Percentiles rank a stretch among this genome's conserved stretches.
phyloP scores from a whole-genome alignment of 2,888 invertebrate species.

The Spilosoma lubricipeda region DNA sequence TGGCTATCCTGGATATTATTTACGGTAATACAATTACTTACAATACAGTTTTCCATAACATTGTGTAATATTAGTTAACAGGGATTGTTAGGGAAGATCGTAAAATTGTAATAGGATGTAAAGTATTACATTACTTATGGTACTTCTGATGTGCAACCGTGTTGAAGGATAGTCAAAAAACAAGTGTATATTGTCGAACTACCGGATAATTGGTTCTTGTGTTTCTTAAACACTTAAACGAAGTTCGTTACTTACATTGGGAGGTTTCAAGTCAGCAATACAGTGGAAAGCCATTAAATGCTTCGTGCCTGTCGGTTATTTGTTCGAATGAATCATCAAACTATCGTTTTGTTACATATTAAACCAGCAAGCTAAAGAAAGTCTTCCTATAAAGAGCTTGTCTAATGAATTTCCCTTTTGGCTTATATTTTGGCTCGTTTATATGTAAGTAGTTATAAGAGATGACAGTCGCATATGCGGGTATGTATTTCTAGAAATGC shows the following conservation, averaged over 20 bases:
- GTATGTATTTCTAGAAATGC: neutral
- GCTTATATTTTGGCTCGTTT: neutral
- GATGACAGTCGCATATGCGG: too few species aligned
- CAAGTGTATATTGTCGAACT: too few species aligned
- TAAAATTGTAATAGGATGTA: neutral
- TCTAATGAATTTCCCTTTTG: neutral
- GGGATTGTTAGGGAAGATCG: too few species aligned
- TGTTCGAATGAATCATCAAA: neutral
- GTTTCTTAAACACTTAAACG: too few species aligned
- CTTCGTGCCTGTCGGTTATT: neutral
- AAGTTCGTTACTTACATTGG: neutral
- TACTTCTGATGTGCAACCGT: too few species aligned
- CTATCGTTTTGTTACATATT: neutral
- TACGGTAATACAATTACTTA: neutral
- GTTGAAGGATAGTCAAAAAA: too few species aligned
- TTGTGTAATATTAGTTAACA: too few species aligned
- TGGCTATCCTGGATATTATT: neutral
- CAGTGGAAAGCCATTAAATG: neutral
- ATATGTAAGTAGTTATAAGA: too few species aligned
- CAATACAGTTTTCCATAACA: too few species aligned
- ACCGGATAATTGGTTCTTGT: too few species aligned
- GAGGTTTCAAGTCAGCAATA: neutral
- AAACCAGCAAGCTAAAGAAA: neutral
- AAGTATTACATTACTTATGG: neutral
- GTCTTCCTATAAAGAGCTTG: neutral